Evolutionary conservation across 2,888 invertebrate genomes (phyloP).

Genomic region (Spatulosminthurus flaviceps): DNA sequence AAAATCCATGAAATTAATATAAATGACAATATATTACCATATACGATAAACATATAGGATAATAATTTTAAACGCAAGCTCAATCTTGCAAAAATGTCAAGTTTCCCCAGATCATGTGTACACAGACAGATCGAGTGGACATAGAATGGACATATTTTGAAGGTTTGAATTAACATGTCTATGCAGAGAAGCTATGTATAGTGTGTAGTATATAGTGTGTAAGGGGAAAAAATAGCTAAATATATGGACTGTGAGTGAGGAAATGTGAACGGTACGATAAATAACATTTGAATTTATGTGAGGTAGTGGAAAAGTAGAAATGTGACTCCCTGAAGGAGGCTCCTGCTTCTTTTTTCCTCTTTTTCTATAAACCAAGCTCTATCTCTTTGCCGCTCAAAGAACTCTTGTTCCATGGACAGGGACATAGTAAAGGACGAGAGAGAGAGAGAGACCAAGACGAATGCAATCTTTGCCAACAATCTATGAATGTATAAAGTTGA

Average conservation of each 20-base stretch:
- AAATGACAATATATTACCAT: too few species aligned
- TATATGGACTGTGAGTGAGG: conserved; percentile 22
- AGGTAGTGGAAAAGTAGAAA: conserved; percentile 27
- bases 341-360: not conserved
- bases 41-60: too few species aligned
- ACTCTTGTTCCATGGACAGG: too few species aligned
- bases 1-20: too few species aligned
- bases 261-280: conserved; percentile 41
- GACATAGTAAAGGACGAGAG: too few species aligned
- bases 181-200: too few species aligned
- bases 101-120: too few species aligned
- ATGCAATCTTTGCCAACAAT: conserved; percentile 39
- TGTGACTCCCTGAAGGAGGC: conserved; percentile 24
- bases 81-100: conserved; percentile 2
- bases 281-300: conserved; percentile 42
- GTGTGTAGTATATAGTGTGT: not conserved
- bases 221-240: not conserved
- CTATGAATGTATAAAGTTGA: conserved; percentile 41
- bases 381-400: not conserved
- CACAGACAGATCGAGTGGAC: not conserved
- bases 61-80: not conserved
- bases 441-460: not conserved
- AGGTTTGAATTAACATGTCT: conserved; percentile 18
- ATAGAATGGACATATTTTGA: conserved; percentile 7
- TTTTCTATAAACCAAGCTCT: too few species aligned